phyloP scores from a whole-genome alignment of 1,140 invertebrate genomes.

The Lordiphosa stackelbergi region DNA sequence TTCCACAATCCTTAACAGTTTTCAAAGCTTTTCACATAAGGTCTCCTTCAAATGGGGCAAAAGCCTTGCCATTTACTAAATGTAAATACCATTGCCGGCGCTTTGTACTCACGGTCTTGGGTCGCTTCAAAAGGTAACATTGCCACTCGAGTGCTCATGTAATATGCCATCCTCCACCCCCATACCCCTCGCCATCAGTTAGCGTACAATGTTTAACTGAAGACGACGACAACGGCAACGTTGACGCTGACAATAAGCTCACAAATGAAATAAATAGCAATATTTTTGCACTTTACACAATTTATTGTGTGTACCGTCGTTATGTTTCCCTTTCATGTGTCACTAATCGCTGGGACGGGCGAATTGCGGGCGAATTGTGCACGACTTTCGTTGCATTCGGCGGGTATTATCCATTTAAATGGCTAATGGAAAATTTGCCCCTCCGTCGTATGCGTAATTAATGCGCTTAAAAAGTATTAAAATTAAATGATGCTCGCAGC shows the following conservation, averaged over 20 bases:
- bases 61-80: no score
- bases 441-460: slow-evolving; percentile 25
- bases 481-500: slow-evolving; percentile 44
- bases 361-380: neutral
- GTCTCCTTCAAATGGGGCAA: no score
- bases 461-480: slow-evolving; percentile 55
- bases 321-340: slow-evolving; percentile 11
- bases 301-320: slow-evolving; percentile 13
- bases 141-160: slow-evolving; percentile 14
- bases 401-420: slow-evolving; percentile 7
- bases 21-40: no score
- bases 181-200: neutral
- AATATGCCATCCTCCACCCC: neutral
- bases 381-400: slow-evolving; percentile 4
- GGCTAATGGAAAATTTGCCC: neutral
- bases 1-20: no score
- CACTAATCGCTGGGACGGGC: slow-evolving; percentile 3
- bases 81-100: no score
- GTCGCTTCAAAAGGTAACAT: slow-evolving; percentile 9
- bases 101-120: neutral
- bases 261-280: slow-evolving; percentile 46
- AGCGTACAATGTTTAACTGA: neutral
- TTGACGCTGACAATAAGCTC: slow-evolving; percentile 45
- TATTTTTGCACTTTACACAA: slow-evolving; percentile 30
- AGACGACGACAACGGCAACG: neutral